These are phyloP conservation scores for Hypomecis punctinalis DNA, from an alignment of 2,888 invertebrate genomes.

Conservation along the genomic window DNA sequence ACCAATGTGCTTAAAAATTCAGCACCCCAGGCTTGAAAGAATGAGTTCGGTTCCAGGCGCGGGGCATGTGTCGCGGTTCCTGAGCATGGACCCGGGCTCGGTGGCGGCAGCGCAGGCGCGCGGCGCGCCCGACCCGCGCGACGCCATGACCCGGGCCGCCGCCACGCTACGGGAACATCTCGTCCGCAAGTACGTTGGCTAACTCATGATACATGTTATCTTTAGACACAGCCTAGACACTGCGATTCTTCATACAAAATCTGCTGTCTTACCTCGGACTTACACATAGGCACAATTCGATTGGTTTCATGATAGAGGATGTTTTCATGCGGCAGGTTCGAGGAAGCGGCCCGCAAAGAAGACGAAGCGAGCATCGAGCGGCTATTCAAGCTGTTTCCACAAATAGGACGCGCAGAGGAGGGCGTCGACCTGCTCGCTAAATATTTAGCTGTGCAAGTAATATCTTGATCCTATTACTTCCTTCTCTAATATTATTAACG, in stretches of 20 bases:
- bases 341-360: slow-evolving; percentile 94
- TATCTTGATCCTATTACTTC: too few species aligned
- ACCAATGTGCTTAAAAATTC: too few species aligned
- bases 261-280: too few species aligned
- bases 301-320: not conserved
- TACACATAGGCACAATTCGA: too few species aligned
- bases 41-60: slow-evolving; percentile 86
- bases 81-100: slow-evolving; percentile 96
- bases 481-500: too few species aligned
- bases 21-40: not conserved
- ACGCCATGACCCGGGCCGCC: slow-evolving; percentile 71
- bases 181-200: slow-evolving; percentile 60
- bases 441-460: slow-evolving; percentile 93
- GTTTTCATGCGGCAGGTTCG: slow-evolving; percentile 85
- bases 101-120: slow-evolving; percentile 76
- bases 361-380: slow-evolving; percentile 96
- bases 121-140: slow-evolving; percentile 72
- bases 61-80: slow-evolving; percentile 96
- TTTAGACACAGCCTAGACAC: too few species aligned
- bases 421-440: slow-evolving; percentile 95
- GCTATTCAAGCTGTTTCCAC: slow-evolving; percentile 98
- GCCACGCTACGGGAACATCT: slow-evolving; percentile 70
- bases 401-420: slow-evolving; percentile 95
- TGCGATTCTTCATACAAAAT: too few species aligned
- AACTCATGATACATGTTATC: not conserved